Conservation (phyloP, 2,888 invertebrate species). For the Watsonalla binaria region DNA sequence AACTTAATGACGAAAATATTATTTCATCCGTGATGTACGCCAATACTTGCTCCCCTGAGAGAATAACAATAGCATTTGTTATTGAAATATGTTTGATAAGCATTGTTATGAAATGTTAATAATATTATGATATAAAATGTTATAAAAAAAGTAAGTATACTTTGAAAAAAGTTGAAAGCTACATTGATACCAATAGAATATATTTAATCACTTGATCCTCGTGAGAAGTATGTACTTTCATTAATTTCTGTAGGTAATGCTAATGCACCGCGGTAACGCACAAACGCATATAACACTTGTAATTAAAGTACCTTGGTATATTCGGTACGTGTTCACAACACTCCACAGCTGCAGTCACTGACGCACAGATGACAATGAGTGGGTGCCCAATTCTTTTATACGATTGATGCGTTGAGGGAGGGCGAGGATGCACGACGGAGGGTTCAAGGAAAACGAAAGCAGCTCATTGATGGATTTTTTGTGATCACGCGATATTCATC, state of each 20-base stretch:
- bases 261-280: background rate
- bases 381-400: constrained; percentile 68
- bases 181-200: background rate
- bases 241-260: too few species aligned
- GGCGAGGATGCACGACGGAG: constrained; percentile 32
- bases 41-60: background rate
- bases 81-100: constrained; percentile 2
- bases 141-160: too few species aligned
- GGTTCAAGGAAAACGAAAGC: constrained; percentile 40
- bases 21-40: too few species aligned
- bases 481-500: background rate
- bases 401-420: constrained; percentile 55
- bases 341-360: constrained; percentile 68
- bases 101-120: background rate
- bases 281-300: constrained; percentile 1
- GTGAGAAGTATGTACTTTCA: too few species aligned
- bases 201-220: too few species aligned
- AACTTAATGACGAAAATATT: too few species aligned
- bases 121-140: too few species aligned
- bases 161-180: background rate
- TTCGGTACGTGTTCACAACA: constrained; percentile 62
- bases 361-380: constrained; percentile 62
- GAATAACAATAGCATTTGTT: background rate
- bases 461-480: constrained; percentile 3
- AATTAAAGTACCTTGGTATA: constrained; percentile 46